Base-by-base conservation (phyloP, 2,113 vertebrate genomes). In the Elephas maximus region DNA sequence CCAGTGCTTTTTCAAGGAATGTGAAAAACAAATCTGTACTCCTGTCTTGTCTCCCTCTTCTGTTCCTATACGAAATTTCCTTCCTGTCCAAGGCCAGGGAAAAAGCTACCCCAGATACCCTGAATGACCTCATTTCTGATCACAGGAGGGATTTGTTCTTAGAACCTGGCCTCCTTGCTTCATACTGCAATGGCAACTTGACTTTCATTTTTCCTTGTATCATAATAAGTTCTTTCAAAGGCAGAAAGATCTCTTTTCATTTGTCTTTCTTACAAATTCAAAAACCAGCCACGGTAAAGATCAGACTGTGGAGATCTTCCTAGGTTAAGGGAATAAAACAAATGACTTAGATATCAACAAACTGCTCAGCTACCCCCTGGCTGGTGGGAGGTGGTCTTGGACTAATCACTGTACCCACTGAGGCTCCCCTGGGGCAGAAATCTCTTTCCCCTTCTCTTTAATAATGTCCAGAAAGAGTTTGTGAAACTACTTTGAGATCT, bases 1-100 rank as follows among this genome's bases (percentile, higher is more conserved):
- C 60, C 9, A 10, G 65, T 18, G 51, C 26, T n/a, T 62, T 67
- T 95, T 88, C 92, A 24, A 93, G 82, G 76, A 97, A 95, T 0
- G 20, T 10, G 8, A 69, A 84, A 21, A 87, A 20, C 41, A 37
- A 30, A 85, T 28, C 82, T 85, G 41, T 9, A 71, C 60, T 53
- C n/a, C 37, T 18, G 12, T 69, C 15, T 88, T 69, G 65, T 69
- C 28, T 48, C 28, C 44, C n/a, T 77, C 21, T 5, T 67, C 10
- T 9, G 2, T 62, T 91, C 51, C 21, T 77, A 8, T 1, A 30
- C 57, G 65, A 51, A 73, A 44, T 65, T 71, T 20, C 74, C 24
- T 65, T 0, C 57, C 6, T 28, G 2, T 8, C 30, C 21, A 77
- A 88, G 24, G 57, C 12, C 6, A 6, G 8, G 30, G 18, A 0